A percentile compares a stretch with the other conserved stretches of the same genome.
Evolutionary conservation across 2,888 invertebrate genomes (phyloP).

Genomic region (Macropis europaea): DNA sequence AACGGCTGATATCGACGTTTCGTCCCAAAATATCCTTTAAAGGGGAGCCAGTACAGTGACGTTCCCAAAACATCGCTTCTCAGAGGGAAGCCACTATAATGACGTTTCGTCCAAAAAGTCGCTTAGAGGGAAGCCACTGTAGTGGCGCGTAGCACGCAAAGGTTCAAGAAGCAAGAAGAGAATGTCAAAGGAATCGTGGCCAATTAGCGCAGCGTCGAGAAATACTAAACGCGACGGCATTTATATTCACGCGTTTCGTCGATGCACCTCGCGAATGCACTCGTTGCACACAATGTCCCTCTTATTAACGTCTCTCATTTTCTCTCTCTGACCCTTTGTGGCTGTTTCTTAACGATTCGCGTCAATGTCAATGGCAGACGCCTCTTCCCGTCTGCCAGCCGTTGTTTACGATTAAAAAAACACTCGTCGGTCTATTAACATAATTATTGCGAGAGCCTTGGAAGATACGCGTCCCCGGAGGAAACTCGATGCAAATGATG

Average conservation of each 20-base stretch:
- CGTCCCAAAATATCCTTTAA: too few relatives aligned
- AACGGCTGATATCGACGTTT: too few relatives aligned
- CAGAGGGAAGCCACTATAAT: too few relatives aligned
- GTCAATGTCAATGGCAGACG: constrained; percentile 47
- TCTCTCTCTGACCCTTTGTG: too few relatives aligned
- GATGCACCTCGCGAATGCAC: constrained; percentile 8
- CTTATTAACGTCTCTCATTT: constrained; percentile 23
- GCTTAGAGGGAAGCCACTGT: too few relatives aligned
- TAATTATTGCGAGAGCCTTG: constrained; percentile 15
- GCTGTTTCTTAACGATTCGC: constrained; percentile 13
- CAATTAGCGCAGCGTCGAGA: constrained; percentile 34
- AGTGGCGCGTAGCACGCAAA: background rate
- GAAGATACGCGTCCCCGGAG: background rate
- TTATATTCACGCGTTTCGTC: constrained; percentile 25
- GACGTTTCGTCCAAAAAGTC: background rate
- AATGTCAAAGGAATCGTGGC: constrained; percentile 36
- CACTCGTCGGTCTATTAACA: constrained; percentile 11
- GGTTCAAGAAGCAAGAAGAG: background rate
- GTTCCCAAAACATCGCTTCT: too few relatives aligned
- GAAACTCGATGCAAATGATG: constrained; percentile 8
- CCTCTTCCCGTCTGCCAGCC: background rate
- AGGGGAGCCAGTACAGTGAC: too few relatives aligned
- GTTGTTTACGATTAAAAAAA: background rate
- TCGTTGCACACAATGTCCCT: constrained; percentile 6
- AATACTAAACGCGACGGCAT: constrained; percentile 26